Conservation (phyloP, 1,140 invertebrate species). For the Cardiocondyla obscurior region DNA sequence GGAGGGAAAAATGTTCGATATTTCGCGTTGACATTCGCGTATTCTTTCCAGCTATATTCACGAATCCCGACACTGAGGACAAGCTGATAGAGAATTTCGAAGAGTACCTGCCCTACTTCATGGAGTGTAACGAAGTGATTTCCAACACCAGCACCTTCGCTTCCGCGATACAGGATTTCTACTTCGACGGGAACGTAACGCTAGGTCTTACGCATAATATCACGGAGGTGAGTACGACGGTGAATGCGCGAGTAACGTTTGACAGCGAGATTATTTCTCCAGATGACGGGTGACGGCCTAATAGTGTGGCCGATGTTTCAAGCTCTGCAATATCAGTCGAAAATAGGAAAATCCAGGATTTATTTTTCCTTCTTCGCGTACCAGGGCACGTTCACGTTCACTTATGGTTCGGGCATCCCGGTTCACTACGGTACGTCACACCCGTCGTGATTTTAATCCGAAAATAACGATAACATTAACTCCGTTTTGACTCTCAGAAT, state of each 20-base stretch:
- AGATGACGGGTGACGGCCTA: conserved; percentile 66
- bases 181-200: conserved; percentile 58
- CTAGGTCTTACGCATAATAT: conserved; percentile 32
- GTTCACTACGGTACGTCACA: conserved; percentile 70
- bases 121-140: conserved; percentile 37
- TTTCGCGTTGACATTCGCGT: too few relatives aligned
- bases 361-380: conserved; percentile 77
- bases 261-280: conserved; percentile 15
- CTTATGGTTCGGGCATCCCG: conserved; percentile 42
- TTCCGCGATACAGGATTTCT: conserved; percentile 66
- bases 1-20: too few relatives aligned
- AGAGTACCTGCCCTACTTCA: background rate
- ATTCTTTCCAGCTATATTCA: conserved; percentile 15
- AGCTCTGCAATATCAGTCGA: conserved; percentile 55
- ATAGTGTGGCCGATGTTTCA: conserved; percentile 68
- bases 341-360: conserved; percentile 68
- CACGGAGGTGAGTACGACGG: conserved; percentile 39
- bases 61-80: background rate
- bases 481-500: background rate
- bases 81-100: conserved; percentile 55
- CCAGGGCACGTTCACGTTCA: conserved; percentile 72
- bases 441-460: background rate
- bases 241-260: background rate
- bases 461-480: background rate
- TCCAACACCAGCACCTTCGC: conserved; percentile 49